Percentiles rank a stretch among this genome's conserved stretches.
Evolutionary conservation across 2,113 vertebrate genomes (phyloP).

Genomic region (Nesospiza acunhae): DNA sequence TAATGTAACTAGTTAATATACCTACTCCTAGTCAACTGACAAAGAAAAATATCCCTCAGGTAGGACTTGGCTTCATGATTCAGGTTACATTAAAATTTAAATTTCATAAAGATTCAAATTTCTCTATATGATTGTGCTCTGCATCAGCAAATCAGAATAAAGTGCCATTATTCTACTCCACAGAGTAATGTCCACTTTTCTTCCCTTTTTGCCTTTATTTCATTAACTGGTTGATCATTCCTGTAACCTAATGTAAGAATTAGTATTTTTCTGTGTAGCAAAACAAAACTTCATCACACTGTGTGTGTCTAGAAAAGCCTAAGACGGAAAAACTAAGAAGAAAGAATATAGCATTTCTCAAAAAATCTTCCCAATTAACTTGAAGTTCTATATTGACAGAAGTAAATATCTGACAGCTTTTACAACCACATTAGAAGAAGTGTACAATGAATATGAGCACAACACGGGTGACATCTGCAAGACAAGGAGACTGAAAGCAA

Average conservation of each 20-base stretch:
- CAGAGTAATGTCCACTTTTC: neutral
- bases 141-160: neutral
- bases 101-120: neutral
- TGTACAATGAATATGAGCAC: neutral
- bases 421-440: neutral
- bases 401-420: neutral
- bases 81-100: neutral
- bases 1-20: neutral
- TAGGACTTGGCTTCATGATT: neutral
- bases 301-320: neutral
- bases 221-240: neutral
- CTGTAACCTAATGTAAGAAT: neutral
- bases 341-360: neutral
- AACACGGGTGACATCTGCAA: neutral
- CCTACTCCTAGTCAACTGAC: neutral
- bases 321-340: neutral
- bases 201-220: constrained; percentile 2
- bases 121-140: neutral
- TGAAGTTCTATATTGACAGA: neutral
- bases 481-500: neutral
- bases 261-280: neutral
- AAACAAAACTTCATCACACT: neutral
- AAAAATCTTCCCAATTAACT: neutral
- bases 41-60: neutral
- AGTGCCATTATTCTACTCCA: neutral